phyloP scores from a whole-genome alignment of 2,888 invertebrate genomes.

The Tetragnatha montana region DNA sequence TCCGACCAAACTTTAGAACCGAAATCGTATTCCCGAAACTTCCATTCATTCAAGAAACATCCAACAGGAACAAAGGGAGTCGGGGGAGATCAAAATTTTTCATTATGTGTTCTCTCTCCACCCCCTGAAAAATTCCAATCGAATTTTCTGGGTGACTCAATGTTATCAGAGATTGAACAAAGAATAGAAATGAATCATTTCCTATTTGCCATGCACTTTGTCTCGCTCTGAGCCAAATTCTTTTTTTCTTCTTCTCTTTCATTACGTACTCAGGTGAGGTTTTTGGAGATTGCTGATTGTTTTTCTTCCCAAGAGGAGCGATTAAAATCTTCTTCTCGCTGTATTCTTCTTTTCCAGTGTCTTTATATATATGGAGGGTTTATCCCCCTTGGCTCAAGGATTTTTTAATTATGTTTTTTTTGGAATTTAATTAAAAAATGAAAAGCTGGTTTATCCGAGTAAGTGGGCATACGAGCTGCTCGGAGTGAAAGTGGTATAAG shows the following conservation, averaged over 20 bases:
- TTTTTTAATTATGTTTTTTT: no score
- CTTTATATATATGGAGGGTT: not conserved
- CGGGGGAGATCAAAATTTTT: conserved; percentile 19
- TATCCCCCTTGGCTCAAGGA: no score
- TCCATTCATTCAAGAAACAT: not conserved
- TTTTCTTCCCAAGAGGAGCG: not conserved
- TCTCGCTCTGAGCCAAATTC: not conserved
- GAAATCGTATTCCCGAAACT: not conserved
- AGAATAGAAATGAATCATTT: conserved; percentile 49
- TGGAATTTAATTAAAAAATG: no score
- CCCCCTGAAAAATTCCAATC: not conserved
- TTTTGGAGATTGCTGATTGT: not conserved
- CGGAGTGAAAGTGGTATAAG: no score
- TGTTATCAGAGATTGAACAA: conserved; percentile 35
- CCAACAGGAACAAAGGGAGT: conserved; percentile 17
- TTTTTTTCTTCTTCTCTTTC: not conserved
- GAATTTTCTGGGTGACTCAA: conserved; percentile 23
- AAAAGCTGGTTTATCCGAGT: not conserved
- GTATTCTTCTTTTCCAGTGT: not conserved
- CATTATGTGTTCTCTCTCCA: conserved; percentile 16
- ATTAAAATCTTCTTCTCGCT: not conserved
- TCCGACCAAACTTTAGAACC: not conserved
- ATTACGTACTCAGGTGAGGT: not conserved
- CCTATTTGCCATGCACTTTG: conserved; percentile 31
- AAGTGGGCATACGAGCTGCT: not conserved